Evolutionary conservation across 2,888 invertebrate genomes (phyloP).

Genomic region (Phengaris arion): DNA sequence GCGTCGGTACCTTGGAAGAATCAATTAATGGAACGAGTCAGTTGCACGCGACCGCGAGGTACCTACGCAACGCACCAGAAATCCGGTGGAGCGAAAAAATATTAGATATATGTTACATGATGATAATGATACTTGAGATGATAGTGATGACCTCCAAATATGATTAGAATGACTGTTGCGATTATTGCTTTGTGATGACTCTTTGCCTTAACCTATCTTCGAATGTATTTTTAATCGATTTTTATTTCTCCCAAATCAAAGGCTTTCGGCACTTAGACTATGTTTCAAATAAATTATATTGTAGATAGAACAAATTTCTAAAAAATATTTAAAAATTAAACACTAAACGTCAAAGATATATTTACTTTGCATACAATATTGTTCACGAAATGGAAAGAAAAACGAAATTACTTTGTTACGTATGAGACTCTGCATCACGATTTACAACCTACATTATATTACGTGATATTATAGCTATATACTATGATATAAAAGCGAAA

Average conservation of each 20-base stretch:
- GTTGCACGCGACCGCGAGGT: conserved; percentile 20
- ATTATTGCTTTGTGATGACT: neutral
- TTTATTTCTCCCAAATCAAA: too few species aligned
- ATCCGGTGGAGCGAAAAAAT: conserved; percentile 46
- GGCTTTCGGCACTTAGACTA: too few species aligned
- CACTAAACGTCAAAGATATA: too few species aligned
- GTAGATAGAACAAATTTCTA: too few species aligned
- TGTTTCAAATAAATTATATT: too few species aligned
- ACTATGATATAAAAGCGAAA: conserved; percentile 15
- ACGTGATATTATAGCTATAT: conserved; percentile 31
- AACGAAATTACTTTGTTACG: conserved; percentile 1
- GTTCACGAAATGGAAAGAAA: neutral
- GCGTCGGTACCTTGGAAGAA: conserved; percentile 18
- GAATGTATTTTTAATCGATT: too few species aligned
- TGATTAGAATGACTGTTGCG: neutral
- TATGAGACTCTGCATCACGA: conserved; percentile 26
- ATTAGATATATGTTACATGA: conserved; percentile 3
- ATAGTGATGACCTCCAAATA: neutral
- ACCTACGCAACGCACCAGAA: conserved; percentile 50
- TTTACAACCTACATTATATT: conserved; percentile 30
- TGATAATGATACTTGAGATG: neutral
- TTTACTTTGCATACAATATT: neutral
- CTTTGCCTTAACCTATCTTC: too few species aligned
- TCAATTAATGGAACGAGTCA: conserved; percentile 20
- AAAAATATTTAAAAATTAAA: too few species aligned